Evolutionary conservation across 1,140 invertebrate species (phyloP), one percentile per base, ranked within the genome.

Genomic region (Aleiodes sp.): DNA sequence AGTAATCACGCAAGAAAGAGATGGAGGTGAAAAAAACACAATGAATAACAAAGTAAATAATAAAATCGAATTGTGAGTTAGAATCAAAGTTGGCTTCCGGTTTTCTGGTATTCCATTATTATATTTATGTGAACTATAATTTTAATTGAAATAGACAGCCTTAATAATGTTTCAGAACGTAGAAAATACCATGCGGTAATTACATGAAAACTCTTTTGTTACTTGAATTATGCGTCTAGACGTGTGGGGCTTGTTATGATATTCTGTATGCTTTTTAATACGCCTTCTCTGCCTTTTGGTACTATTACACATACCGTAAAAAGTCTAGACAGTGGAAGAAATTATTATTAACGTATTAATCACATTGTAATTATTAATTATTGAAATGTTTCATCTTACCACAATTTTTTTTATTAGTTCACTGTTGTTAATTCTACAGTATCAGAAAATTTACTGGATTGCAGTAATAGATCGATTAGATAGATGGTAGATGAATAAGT

Each of bases 191-290:
- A 59, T 56, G 37, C 61, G 61, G 74, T 79, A 80, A 82, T 82
- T 82, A 77, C 72, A 65, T 63, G 64, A 61, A 70, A 39, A 76
- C 66, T 77, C 79, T 78, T 82, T 83, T 83, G 79, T 82, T 82
- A 79, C 78, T 81, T 80, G 79, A 82, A 83, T 83, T 82, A 82
- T 71, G 73, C 39, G 59, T 79, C 78, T 79, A 81, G 75, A 79
- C 76, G 31, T 35, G 46, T 21, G 46, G 46, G 46, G 46, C 19
- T 2, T 10, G 46, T 52, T 6, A 2, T 10, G 39, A 57, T 33
- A 35, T 46, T 46, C 33, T 57, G 62, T 33, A 35, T 46, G 62
- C 33, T 57, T 35, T 19, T 59, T 61, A 29, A 39, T 65, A 14
- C 31, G 52, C 52, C 31, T 37, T 39, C 21, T 37, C 52, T 35